Evolutionary conservation across 2,888 invertebrate genomes (phyloP), one percentile per base, ranked within the genome.

Genomic region (Chorisops tibialis): DNA sequence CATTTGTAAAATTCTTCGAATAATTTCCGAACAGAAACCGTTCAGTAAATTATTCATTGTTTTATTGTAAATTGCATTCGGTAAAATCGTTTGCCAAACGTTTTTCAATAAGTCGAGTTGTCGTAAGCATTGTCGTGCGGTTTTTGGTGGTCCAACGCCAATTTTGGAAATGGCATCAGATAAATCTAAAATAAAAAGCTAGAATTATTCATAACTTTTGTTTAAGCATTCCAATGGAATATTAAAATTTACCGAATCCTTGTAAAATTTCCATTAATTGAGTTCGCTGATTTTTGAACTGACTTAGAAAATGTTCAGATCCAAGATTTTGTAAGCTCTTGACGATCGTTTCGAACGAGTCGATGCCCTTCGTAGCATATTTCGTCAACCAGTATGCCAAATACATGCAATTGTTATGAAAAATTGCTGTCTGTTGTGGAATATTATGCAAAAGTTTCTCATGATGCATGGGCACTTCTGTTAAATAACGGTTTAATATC

Each of bases 351-450:
- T 85, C 85, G 51, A 86, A 79, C 2, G 83, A 82, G 62, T 84
- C 82, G 59, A 82, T 78, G 62, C 81, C 75, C 41, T 83, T 76
- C 1, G 79, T 77, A 2, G 85, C 83, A 71, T 89, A 80, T 59
- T 83, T 82, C 2, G 80, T 79, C 43, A 83, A 79, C 82, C 89
- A 91, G 78, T 93, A 89, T 0, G 90, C 86, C 11, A 96, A 80
- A 73, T 87, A 96, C 86, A 91, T 87, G 74, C 94, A 94, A 77
- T 96, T 96, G 80, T 96, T 96, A 79, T 95, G 87, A 72, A 91
- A 91, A 22, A 94, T 74, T 5, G 91, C 93, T n/a, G 78, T 72
- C 79, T 93, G 91, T 71, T 95, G 93, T 2, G 96, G 95, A 71
- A 95, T 88, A 1, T 87, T 89, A 71, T 88, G 85, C 62, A 96